A percentile compares a stretch with the other conserved stretches of the same genome.
Evolutionary conservation across 2,888 invertebrate species (phyloP).

Genomic region (Macropis europaea): DNA sequence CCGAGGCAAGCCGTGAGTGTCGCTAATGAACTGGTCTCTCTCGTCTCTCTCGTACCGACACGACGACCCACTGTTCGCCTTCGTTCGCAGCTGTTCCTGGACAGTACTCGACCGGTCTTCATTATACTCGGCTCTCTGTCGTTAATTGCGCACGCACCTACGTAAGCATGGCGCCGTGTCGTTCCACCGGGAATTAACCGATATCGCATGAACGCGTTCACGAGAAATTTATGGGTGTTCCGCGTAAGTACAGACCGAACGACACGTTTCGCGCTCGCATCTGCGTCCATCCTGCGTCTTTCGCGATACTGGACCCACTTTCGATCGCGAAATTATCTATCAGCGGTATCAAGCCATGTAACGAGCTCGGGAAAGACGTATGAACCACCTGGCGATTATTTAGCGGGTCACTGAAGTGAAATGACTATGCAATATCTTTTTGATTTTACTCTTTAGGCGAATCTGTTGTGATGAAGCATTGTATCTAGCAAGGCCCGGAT

Average conservation of each 20-base stretch:
- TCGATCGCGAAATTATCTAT: too few relatives aligned
- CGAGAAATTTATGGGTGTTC: slow-evolving; percentile 63
- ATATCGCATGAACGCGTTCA: slow-evolving; percentile 59
- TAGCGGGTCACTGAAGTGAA: too few relatives aligned
- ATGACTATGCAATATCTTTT: too few relatives aligned
- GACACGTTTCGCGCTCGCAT: background rate
- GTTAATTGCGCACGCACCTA: slow-evolving; percentile 76
- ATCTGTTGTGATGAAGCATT: too few relatives aligned
- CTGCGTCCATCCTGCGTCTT: background rate
- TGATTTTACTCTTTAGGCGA: too few relatives aligned
- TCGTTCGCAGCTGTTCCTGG: slow-evolving; percentile 57
- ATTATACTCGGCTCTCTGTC: slow-evolving; percentile 72
- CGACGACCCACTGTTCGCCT: slow-evolving; percentile 44
- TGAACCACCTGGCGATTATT: too few relatives aligned
- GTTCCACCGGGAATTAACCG: slow-evolving; percentile 66
- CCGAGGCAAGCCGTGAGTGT: slow-evolving; percentile 72
- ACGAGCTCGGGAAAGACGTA: too few relatives aligned
- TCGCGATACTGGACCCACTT: background rate
- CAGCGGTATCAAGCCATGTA: too few relatives aligned
- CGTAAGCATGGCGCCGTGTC: slow-evolving; percentile 63
- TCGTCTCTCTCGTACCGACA: slow-evolving; percentile 62
- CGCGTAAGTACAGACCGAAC: slow-evolving; percentile 1
- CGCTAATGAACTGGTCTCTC: slow-evolving; percentile 79
- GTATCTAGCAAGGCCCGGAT: too few relatives aligned
- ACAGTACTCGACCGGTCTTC: slow-evolving; percentile 74